Evolutionary conservation across 2,113 vertebrate species (phyloP).

Genomic region (Leucopsar rothschildi): DNA sequence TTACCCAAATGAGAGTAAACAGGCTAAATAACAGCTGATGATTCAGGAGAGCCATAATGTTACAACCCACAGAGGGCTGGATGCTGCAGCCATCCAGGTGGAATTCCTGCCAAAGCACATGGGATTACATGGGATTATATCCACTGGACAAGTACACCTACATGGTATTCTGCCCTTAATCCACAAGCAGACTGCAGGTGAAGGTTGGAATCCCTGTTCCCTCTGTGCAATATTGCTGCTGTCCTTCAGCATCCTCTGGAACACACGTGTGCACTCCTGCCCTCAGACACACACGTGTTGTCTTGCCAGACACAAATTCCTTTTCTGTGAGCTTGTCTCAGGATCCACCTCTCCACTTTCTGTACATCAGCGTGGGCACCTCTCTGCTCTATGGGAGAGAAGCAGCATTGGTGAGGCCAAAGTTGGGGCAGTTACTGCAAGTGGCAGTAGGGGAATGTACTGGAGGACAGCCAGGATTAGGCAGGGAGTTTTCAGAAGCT

Average conservation of each 20-base stretch:
- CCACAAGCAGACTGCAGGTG: not conserved
- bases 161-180: not conserved
- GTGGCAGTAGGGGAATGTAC: not conserved
- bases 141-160: not conserved
- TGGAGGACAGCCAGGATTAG: not conserved
- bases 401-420: not conserved
- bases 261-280: not conserved
- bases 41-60: not conserved
- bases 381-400: not conserved
- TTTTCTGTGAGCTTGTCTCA: not conserved
- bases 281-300: fast-evolving
- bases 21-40: not conserved
- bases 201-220: not conserved
- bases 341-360: not conserved
- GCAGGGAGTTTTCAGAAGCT: not conserved
- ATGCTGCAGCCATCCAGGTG: not conserved
- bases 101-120: not conserved
- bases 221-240: not conserved
- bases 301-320: not conserved
- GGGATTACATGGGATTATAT: not conserved
- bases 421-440: not conserved
- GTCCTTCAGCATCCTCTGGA: not conserved
- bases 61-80: not conserved
- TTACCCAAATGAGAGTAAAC: not conserved
- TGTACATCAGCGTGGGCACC: not conserved